phyloP scores from a whole-genome alignment of 2,797 vertebrate genomes.

The Tangara arthus region DNA sequence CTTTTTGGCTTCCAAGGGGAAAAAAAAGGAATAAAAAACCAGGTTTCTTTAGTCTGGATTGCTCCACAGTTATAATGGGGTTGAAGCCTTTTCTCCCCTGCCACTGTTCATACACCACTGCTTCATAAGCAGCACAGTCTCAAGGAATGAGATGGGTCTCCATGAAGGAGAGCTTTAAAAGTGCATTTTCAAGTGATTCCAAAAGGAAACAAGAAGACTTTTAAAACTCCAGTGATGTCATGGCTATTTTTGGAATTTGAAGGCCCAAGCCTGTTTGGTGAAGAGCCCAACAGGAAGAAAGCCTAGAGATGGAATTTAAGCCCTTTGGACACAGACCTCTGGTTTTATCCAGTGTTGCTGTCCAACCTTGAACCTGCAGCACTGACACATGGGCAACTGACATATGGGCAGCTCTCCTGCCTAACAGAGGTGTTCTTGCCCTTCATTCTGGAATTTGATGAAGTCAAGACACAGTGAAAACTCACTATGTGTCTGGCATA shows the following conservation, averaged over 20 bases:
- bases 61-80: rapidly evolving
- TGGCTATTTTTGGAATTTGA: neutral
- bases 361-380: neutral
- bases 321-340: neutral
- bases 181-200: neutral
- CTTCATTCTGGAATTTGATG: neutral
- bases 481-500: rapidly evolving
- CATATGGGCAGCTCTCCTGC: neutral
- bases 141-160: neutral
- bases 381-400: neutral
- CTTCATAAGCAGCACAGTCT: neutral
- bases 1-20: neutral
- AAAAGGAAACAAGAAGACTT: neutral
- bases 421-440: neutral
- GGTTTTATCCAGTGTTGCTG: neutral
- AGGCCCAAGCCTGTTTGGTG: neutral
- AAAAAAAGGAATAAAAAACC: rapidly evolving
- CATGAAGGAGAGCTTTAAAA: neutral
- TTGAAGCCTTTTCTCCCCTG: neutral
- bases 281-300: neutral
- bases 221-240: neutral
- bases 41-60: neutral
- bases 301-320: neutral
- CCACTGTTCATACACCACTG: neutral
- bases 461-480: neutral